Evolutionary conservation across 2,797 vertebrate species (phyloP).

Genomic region (Malacoraja senta): DNA sequence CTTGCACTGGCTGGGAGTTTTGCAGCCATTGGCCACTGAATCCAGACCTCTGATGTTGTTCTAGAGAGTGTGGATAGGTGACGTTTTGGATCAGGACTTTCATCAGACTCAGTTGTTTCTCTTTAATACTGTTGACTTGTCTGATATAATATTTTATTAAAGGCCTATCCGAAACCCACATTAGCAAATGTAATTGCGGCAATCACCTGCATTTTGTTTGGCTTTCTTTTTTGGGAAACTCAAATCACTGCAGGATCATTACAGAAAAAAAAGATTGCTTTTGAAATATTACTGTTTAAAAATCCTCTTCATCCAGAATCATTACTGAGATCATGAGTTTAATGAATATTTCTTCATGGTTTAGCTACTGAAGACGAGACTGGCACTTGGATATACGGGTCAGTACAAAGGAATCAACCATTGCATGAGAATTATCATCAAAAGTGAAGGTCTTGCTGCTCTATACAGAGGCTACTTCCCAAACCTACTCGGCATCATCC

Average conservation of each 20-base stretch:
- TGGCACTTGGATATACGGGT: constrained; percentile 85
- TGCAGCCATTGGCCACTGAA: neutral
- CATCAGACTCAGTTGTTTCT: too few species aligned
- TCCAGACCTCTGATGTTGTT: neutral
- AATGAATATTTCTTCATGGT: neutral
- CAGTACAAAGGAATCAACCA: constrained; percentile 83
- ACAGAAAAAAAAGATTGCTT: too few species aligned
- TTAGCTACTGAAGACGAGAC: constrained; percentile 87
- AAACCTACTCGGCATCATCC: constrained; percentile 87
- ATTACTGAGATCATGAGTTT: neutral
- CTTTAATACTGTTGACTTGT: too few species aligned
- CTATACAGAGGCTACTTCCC: constrained; percentile 89
- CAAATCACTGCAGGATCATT: neutral
- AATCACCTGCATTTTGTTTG: neutral
- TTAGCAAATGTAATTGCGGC: too few species aligned
- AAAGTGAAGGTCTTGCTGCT: constrained; percentile 72
- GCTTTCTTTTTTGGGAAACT: neutral
- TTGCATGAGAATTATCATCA: constrained; percentile 82
- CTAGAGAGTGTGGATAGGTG: too few species aligned
- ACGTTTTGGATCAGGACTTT: too few species aligned
- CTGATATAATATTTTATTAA: neutral
- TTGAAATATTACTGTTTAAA: neutral
- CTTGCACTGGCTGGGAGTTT: too few species aligned
- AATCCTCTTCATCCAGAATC: neutral
- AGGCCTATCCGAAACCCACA: too few species aligned